Percentiles rank a stretch among this genome's conserved stretches.
Evolutionary conservation across 2,888 invertebrate species (phyloP).

Genomic region (Hemaris fuciformis): DNA sequence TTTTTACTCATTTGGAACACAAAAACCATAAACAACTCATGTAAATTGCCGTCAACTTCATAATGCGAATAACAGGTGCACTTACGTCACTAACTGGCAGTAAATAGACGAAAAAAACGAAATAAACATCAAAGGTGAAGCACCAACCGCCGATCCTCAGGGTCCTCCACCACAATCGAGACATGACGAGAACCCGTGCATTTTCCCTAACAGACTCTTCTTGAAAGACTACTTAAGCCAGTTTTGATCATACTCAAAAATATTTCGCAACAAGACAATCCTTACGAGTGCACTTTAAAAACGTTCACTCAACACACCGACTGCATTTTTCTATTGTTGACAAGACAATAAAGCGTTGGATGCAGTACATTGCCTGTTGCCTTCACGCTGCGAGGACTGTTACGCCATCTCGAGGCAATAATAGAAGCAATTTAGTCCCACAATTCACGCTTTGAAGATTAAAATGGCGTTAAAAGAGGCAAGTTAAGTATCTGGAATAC

Average conservation of each 20-base stretch:
- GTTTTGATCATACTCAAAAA: not conserved
- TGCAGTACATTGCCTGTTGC: not conserved
- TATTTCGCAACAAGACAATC: not conserved
- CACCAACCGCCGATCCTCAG: not conserved
- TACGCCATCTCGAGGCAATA: not conserved
- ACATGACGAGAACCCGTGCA: not conserved
- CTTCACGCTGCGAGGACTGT: not conserved
- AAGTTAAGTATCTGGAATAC: not conserved
- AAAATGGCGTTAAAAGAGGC: not conserved
- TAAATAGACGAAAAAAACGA: not conserved
- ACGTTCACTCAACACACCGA: not conserved
- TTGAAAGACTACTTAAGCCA: not conserved
- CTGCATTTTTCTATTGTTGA: constrained; percentile 6
- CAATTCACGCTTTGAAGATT: constrained; percentile 8
- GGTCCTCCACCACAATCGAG: not conserved
- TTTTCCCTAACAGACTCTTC: not conserved
- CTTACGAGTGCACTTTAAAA: constrained; percentile 5
- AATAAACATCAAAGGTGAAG: not conserved
- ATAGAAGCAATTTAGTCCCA: constrained; percentile 4
- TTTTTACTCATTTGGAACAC: too few relatives aligned
- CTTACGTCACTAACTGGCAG: too few relatives aligned
- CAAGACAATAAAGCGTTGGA: not conserved
- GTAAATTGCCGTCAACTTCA: too few relatives aligned
- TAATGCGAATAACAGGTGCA: too few relatives aligned
- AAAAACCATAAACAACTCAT: too few relatives aligned